Base-by-base conservation (phyloP, 2,113 vertebrate genomes). In the Gobiocypris rarus region DNA sequence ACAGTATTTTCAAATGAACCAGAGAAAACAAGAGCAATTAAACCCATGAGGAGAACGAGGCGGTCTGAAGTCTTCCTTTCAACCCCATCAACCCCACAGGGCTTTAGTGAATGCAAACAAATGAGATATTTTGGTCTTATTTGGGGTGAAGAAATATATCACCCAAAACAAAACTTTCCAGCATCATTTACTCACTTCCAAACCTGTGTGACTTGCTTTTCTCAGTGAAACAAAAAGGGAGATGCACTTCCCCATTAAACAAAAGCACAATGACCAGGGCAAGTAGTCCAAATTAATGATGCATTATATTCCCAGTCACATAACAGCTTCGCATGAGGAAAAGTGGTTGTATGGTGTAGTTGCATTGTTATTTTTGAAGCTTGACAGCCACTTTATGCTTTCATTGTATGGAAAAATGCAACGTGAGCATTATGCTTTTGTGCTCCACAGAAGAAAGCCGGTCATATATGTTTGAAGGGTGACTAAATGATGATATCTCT, bases 1-100 rank as follows among this genome's bases (percentile, higher is more conserved):
- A 90, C 88, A 89, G 71, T 83, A 83, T 87, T 83, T 89, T 89
- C 88, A 86, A 89, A 90, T 79, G 89, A 22, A 83, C 83, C 65
- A 69, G 17, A 69, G 87, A 83, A 82, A 65, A 83, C 15, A 71
- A 86, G 75, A 87, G 54, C 58, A 56, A 59, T 54, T 5, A 43
- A 74, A 76, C 58, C 61, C 54, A 26, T 73, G 43, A 76, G 8
- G 50, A 75, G 19, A 82, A 69, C 19, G 24, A 77, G 58, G 59
- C 59, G 56, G 34, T 84, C 81, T 78, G 48, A 69, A n/a, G 15
- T 43, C 75, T 59, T 69, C 38, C 13, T 75, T 24, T 67, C 13
- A 38, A 52, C 63, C 52, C 43, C 1, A 79, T 67, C 13, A 38
- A 52, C 63, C 52, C 43, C 1, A 79, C 24, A 15, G 74, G 52